These are phyloP conservation scores for Strix occidentalis DNA, from an alignment of 2,797 vertebrate genomes.

Conservation along the genomic window DNA sequence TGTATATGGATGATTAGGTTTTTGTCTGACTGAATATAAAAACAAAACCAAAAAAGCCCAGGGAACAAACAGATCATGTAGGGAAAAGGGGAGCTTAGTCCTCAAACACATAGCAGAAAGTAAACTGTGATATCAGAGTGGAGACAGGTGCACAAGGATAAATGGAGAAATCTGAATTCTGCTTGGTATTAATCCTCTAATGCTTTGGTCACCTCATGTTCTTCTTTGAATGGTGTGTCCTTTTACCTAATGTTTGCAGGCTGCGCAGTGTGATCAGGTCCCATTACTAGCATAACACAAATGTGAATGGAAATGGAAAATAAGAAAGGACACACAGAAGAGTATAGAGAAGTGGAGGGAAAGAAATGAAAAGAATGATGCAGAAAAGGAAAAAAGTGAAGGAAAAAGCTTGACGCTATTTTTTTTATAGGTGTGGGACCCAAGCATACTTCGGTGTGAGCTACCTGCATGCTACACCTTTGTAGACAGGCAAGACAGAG, in stretches of 20 bases:
- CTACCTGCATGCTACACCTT: neutral
- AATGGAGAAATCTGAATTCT: conserved; percentile 10
- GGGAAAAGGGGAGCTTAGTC: neutral
- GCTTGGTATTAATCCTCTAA: neutral
- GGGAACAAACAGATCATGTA: neutral
- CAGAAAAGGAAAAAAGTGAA: neutral
- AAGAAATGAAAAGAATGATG: neutral
- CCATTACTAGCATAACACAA: neutral
- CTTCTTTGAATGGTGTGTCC: neutral
- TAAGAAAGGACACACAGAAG: neutral
- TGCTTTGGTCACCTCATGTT: neutral
- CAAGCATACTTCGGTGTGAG: neutral
- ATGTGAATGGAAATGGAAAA: neutral
- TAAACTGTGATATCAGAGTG: neutral
- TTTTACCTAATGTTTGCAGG: neutral
- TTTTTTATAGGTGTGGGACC: neutral
- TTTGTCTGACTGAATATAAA: neutral
- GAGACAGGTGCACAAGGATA: neutral
- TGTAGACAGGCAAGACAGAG: neutral
- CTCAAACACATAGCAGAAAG: neutral
- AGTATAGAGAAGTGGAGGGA: neutral
- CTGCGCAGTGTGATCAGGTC: neutral
- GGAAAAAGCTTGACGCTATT: neutral
- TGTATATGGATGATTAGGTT: neutral
- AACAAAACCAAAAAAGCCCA: neutral